phyloP scores from a whole-genome alignment of 1,140 invertebrate genomes.

The Neuroterus valhalla region DNA sequence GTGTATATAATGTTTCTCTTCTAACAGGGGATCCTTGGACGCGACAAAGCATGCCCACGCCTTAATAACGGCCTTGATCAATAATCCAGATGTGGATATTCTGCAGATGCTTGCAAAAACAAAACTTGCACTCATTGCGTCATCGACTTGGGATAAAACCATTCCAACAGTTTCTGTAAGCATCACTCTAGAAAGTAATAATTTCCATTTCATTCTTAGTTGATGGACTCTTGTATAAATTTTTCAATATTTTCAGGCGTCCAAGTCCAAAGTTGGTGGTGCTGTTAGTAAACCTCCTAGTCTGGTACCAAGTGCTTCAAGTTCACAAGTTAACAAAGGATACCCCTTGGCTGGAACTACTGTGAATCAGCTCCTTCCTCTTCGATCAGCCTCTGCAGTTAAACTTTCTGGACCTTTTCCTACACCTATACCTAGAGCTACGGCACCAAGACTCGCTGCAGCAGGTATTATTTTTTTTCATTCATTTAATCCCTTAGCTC shows the following conservation, averaged over 20 bases:
- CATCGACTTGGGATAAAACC: slow-evolving; percentile 79
- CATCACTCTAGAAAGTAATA: slow-evolving; percentile 8
- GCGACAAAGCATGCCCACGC: slow-evolving; percentile 92
- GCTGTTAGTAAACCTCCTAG: slow-evolving; percentile 64
- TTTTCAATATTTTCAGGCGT: slow-evolving; percentile 53
- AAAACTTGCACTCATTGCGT: slow-evolving; percentile 74
- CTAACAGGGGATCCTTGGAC: slow-evolving; percentile 87
- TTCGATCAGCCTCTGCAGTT: slow-evolving; percentile 65
- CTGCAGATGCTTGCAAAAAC: slow-evolving; percentile 86
- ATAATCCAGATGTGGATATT: slow-evolving; percentile 95
- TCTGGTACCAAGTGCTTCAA: slow-evolving; percentile 59
- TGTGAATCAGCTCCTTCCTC: slow-evolving; percentile 68
- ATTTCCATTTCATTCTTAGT: slow-evolving; percentile 6
- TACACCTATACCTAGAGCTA: slow-evolving; percentile 69
- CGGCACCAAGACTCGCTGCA: slow-evolving; percentile 75
- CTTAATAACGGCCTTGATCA: slow-evolving; percentile 90
- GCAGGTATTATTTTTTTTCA: slow-evolving; percentile 63
- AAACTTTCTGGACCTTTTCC: slow-evolving; percentile 68
- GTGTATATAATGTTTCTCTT: slow-evolving; percentile 46
- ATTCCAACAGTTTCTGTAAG: slow-evolving; percentile 66
- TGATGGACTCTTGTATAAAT: not conserved
- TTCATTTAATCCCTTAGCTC: not conserved
- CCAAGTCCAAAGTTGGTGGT: slow-evolving; percentile 65
- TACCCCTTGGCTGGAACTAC: slow-evolving; percentile 60
- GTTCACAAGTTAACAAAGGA: slow-evolving; percentile 64